Conservation (phyloP, 1,140 invertebrate species). For the Sycophaga agraensis region DNA sequence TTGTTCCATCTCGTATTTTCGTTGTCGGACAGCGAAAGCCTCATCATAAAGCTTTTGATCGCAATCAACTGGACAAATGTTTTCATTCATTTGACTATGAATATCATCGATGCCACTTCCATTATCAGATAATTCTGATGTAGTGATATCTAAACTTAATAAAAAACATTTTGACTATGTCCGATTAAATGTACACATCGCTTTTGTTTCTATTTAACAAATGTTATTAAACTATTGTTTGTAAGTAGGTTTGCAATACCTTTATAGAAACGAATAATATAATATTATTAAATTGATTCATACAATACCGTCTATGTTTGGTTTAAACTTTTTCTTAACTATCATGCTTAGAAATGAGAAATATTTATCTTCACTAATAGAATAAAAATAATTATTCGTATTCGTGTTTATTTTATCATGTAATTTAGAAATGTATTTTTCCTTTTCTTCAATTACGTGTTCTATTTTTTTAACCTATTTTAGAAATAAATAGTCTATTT, state of each 20-base stretch:
- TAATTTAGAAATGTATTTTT: conserved; percentile 51
- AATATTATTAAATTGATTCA: no score
- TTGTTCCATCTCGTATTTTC: conserved; percentile 57
- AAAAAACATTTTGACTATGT: no score
- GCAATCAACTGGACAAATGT: conserved; percentile 73
- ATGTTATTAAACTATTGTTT: no score
- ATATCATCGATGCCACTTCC: no score
- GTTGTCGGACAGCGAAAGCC: conserved; percentile 64
- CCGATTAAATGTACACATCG: no score
- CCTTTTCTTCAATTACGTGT: conserved; percentile 35
- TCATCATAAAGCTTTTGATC: conserved; percentile 68
- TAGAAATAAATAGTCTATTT: no score
- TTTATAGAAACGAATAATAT: no score
- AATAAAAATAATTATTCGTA: conserved; percentile 60
- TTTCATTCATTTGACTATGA: conserved; percentile 78
- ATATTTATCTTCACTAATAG: conserved; percentile 72
- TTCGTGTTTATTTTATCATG: conserved; percentile 62
- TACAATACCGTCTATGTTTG: no score
- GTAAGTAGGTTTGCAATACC: no score
- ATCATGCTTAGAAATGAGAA: conserved; percentile 73
- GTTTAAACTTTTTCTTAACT: conserved; percentile 74
- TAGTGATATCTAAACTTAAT: no score
- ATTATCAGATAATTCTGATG: no score
- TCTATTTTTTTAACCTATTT: conserved; percentile 33
- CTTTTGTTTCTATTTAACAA: no score